phyloP scores from a whole-genome alignment of 2,888 invertebrate species.

The Xanthia icteritia region DNA sequence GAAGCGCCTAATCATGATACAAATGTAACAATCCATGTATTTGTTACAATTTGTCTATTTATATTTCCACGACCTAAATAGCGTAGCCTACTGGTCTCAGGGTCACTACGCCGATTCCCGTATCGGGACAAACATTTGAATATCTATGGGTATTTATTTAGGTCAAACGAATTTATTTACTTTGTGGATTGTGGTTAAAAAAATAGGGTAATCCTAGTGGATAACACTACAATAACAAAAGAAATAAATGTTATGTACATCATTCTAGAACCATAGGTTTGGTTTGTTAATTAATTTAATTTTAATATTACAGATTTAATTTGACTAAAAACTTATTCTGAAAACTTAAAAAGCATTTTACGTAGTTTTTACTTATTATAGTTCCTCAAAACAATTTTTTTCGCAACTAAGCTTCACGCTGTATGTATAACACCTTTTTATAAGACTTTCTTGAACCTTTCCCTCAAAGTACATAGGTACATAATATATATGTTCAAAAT shows the following conservation, averaged over 20 bases:
- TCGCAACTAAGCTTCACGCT: neutral
- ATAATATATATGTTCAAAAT: too few relatives aligned
- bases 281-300: neutral
- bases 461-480: neutral
- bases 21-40: neutral
- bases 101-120: conserved; percentile 28
- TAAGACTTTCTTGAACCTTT: neutral
- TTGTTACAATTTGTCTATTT: conserved; percentile 4
- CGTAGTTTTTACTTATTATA: neutral
- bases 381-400: neutral
- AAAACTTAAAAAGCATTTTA: neutral
- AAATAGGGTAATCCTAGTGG: neutral
- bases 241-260: neutral
- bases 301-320: neutral
- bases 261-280: neutral
- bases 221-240: neutral
- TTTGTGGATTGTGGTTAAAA: neutral
- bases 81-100: conserved; percentile 8
- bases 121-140: conserved; percentile 17
- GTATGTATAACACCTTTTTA: neutral
- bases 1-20: conserved; percentile 25
- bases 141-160: conserved; percentile 10
- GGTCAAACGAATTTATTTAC: neutral
- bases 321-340: neutral
- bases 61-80: conserved; percentile 14